Conservation (phyloP, 1,140 invertebrate genomes). For the Chelonus insularis region DNA sequence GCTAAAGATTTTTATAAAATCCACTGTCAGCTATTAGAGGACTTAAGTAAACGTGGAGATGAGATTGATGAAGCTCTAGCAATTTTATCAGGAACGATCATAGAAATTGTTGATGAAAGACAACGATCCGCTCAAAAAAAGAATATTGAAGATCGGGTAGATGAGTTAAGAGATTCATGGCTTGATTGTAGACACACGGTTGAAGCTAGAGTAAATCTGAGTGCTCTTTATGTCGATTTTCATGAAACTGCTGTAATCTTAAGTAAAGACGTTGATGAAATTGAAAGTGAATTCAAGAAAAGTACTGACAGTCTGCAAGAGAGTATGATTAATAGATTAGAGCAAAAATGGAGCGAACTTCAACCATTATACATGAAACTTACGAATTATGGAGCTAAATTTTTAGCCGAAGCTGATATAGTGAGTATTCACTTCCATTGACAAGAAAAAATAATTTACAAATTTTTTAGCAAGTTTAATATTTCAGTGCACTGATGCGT, state of each 20-base stretch:
- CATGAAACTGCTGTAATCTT: conserved; percentile 71
- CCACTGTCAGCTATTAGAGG: conserved; percentile 74
- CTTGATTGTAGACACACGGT: conserved; percentile 66
- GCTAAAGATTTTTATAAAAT: conserved; percentile 76
- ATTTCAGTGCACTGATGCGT: conserved; percentile 71
- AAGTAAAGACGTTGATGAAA: conserved; percentile 67
- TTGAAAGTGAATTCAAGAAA: conserved; percentile 64
- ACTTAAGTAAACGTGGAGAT: conserved; percentile 67
- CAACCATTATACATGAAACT: conserved; percentile 66
- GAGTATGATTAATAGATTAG: conserved; percentile 60
- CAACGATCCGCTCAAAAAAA: conserved; percentile 52
- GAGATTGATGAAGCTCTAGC: conserved; percentile 62
- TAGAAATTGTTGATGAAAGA: conserved; percentile 69
- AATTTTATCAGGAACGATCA: conserved; percentile 66
- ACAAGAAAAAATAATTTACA: neutral
- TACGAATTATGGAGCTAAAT: conserved; percentile 67
- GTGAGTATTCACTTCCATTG: conserved; percentile 59
- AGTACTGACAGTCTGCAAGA: conserved; percentile 57
- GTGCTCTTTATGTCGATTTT: conserved; percentile 73
- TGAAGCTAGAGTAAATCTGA: conserved; percentile 67
- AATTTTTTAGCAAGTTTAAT: neutral
- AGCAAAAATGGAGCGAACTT: conserved; percentile 67
- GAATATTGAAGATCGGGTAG: conserved; percentile 68
- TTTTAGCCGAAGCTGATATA: conserved; percentile 68
- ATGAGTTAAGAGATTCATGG: conserved; percentile 67